These are phyloP conservation scores for Conchocele bisecta DNA, from an alignment of 2,888 invertebrate species.

Conservation along the genomic window DNA sequence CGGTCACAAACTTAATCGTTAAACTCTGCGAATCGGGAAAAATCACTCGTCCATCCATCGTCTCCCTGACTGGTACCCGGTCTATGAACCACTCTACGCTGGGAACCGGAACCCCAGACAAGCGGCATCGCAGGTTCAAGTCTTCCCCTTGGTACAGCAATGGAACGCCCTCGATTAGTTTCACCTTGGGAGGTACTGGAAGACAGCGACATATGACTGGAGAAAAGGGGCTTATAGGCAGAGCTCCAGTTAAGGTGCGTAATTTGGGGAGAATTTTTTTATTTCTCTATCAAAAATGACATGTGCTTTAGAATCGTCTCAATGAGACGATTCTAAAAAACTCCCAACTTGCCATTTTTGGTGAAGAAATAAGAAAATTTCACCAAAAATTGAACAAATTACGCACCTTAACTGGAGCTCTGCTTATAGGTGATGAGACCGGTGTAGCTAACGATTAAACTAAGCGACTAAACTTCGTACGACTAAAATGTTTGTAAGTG, in stretches of 20 bases:
- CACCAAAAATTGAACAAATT: no score
- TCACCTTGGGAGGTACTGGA: slow-evolving; percentile 69
- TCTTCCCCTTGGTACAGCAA: slow-evolving; percentile 65
- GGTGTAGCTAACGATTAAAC: not conserved
- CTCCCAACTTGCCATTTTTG: no score
- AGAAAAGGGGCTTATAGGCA: no score
- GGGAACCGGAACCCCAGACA: slow-evolving; percentile 72
- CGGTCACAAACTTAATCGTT: slow-evolving; percentile 61
- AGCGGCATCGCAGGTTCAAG: slow-evolving; percentile 67
- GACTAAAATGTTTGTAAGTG: no score
- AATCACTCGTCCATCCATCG: slow-evolving; percentile 69
- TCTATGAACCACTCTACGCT: slow-evolving; percentile 67
- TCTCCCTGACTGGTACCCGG: slow-evolving; percentile 54
- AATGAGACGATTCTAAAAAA: no score
- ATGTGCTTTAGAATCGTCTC: no score
- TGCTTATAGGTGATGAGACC: not conserved
- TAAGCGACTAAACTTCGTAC: no score
- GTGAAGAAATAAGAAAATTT: no score
- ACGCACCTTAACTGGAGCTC: no score
- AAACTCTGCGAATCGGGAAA: slow-evolving; percentile 59
- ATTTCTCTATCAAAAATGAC: no score
- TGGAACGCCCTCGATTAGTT: slow-evolving; percentile 65
- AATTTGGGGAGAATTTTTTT: no score
- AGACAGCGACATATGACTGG: not conserved
- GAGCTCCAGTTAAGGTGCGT: no score